A percentile compares a stretch with the other conserved stretches of the same genome.
Conservation (phyloP, 2,888 invertebrate genomes). For the Calameuta filiformis region DNA sequence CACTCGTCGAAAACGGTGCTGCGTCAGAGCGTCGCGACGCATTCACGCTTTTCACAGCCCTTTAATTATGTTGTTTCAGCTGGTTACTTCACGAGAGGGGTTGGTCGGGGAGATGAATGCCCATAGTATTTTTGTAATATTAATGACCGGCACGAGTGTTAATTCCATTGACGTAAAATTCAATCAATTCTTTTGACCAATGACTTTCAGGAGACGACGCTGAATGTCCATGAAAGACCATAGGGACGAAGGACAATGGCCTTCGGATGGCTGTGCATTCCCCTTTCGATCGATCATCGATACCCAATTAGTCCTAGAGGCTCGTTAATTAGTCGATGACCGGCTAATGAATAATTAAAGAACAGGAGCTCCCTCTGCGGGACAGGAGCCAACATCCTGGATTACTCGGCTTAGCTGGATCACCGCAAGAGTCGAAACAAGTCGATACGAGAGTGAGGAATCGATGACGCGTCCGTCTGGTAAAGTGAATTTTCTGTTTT, state of each 20-base stretch:
- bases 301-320: conserved; percentile 26
- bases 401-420: neutral
- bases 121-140: neutral
- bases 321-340: conserved; percentile 28
- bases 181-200: neutral
- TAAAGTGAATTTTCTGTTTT: neutral
- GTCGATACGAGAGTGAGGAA: neutral
- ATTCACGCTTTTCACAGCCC: neutral
- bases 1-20: neutral
- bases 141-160: neutral
- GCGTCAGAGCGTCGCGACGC: neutral
- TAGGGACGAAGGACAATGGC: neutral
- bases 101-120: neutral
- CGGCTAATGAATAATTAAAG: conserved; percentile 25
- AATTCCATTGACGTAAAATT: neutral
- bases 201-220: neutral
- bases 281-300: conserved; percentile 29
- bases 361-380: conserved; percentile 9
- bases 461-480: neutral
- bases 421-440: neutral
- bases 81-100: neutral
- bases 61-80: neutral
- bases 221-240: neutral
- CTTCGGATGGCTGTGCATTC: neutral
- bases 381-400: neutral